Base-by-base conservation (phyloP, 2,888 invertebrate genomes). In the Sminthurinus aureus region DNA sequence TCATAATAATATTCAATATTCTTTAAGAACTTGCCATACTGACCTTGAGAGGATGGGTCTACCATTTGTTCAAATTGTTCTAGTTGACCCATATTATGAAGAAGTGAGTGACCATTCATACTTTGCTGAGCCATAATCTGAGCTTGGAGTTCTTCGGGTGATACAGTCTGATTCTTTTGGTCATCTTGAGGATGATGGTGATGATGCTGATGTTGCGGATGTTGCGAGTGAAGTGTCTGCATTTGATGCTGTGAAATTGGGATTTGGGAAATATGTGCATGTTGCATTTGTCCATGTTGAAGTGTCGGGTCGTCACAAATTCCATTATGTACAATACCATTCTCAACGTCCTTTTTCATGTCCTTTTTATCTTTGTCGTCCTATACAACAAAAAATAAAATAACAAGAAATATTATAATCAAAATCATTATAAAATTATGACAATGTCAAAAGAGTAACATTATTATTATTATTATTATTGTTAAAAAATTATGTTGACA, bases 271-370 rank as follows among this genome's bases (percentile, higher is more conserved):
- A 85, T 84, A 84, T 86, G 82, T 85, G 85, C 71, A 83, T 85
- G 80, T 71, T 80, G 80, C 67, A 83, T 83, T 58, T 83, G 83
- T 83, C 78, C 78, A 69, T 86, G 86, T 24, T 84, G 84, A 51
- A 84, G 69, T 18, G 64, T 81, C 20, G 85, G 92, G 91, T 97
- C 97, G 89, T 96, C 96, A 74, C 90, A 91, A 88, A 96, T 92
- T 87, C 94, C 94, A 91, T 94, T 94, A 90, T 93, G 93, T 85
- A 92, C 91, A 86, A 93, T 91, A 79, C 92, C 92, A 88, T 93
- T 93, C 88, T 93, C 91, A 76, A 89, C 89, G 83, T 90, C 90
- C 86, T 90, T 90, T 87, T 90, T 86, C 67, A 84, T 84, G 75
- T 87, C 87, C 83, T 86, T 88, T 81, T 86, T 87, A 67, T 88